These are phyloP conservation scores for Rhaphigaster nebulosa DNA, from an alignment of 2,888 invertebrate species.

Conservation along the genomic window DNA sequence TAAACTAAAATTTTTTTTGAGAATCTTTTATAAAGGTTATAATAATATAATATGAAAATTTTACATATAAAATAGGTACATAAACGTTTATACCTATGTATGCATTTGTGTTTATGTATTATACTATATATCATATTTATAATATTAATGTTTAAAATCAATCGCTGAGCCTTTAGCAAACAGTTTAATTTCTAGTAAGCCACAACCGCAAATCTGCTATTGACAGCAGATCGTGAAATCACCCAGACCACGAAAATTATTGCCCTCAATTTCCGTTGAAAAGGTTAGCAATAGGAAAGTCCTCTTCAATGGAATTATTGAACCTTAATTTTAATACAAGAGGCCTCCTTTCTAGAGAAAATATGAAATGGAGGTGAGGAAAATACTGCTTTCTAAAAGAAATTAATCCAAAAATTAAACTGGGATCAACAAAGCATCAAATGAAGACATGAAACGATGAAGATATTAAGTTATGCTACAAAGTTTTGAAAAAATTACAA, in stretches of 20 bases:
- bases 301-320: slow-evolving; percentile 23
- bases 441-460: too few species aligned
- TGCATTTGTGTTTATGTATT: too few species aligned
- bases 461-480: too few species aligned
- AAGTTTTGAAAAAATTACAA: too few species aligned
- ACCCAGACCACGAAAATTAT: not conserved
- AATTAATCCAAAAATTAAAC: not conserved
- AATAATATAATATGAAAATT: too few species aligned
- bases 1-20: too few species aligned
- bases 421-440: not conserved
- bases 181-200: not conserved
- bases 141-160: not conserved
- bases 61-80: too few species aligned
- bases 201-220: not conserved
- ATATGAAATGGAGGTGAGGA: not conserved
- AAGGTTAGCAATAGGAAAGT: slow-evolving; percentile 34
- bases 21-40: too few species aligned
- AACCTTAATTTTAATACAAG: slow-evolving; percentile 12
- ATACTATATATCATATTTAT: too few species aligned
- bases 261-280: not conserved
- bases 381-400: not conserved
- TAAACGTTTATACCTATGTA: too few species aligned
- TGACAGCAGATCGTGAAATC: not conserved
- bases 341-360: not conserved
- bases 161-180: not conserved